Evolutionary conservation across 2,113 vertebrate genomes (phyloP), one percentile per base, ranked within the genome.

Genomic region (Elgaria multicarinata): DNA sequence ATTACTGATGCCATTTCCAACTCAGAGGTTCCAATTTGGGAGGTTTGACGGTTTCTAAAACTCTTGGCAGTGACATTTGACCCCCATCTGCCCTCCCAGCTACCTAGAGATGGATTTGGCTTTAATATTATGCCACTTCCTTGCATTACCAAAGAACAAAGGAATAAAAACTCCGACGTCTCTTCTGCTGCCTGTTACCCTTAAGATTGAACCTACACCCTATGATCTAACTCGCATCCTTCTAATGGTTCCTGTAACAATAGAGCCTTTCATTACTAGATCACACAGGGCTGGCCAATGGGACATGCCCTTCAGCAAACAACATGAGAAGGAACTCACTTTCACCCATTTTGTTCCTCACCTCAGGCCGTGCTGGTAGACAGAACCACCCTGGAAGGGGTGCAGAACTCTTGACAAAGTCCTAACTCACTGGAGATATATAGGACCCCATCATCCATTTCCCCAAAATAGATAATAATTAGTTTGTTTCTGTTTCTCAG

Each of bases 271-370:
- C 69, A 86, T 93, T 92, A 87, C 80, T 86, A 55, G 80, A 91
- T 89, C 78, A 36, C 85, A 90, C n/a, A 0, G 22, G 77, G 80
- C 72, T 87, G 83, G 77, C 87, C 80, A 92, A 42, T 0, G 12
- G 58, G 90, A 92, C 86, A 87, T 89, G 62, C 87, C 88, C 75
- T 88, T 93, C 89, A 94, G 72, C 83, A 92, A 93, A 95, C 46
- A 88, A 76, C 89, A 90, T 79, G 71, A 67, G 91, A 94, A 88
- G 62, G 62, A 92, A 88, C 83, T 91, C 86, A 89, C n/a, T 79
- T 81, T 93, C 82, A 88, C 66, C 86, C 39, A 86, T 67, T 74
- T 44, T 85, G 64, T 14, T 90, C 72, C 85, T 91, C 44, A 84
- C 24, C 53, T 77, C 0, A 3, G 83, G 24, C 85, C 3, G 66